phyloP scores from a whole-genome alignment of 2,113 vertebrate species.

The Nestor notabilis region DNA sequence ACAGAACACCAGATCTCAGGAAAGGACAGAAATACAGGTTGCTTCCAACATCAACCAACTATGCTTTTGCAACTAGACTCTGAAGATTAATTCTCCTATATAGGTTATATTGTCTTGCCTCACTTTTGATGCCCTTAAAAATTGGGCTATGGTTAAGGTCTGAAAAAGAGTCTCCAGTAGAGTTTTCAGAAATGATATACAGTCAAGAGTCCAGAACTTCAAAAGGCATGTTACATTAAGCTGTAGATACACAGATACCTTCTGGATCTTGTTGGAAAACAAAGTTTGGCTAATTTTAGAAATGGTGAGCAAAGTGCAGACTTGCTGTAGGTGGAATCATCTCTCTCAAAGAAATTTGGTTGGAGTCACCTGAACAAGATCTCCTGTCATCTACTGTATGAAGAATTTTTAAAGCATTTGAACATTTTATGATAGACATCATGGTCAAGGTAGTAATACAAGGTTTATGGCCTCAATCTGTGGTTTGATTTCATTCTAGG shows the following conservation, averaged over 20 bases:
- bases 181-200: not conserved
- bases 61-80: not conserved
- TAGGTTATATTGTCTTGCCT: not conserved
- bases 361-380: not conserved
- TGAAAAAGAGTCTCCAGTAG: not conserved
- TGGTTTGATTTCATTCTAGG: not conserved
- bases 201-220: not conserved
- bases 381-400: not conserved
- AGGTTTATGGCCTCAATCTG: not conserved
- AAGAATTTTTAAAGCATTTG: not conserved
- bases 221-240: not conserved
- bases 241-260: not conserved
- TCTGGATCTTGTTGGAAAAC: not conserved
- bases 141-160: not conserved
- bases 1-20: not conserved
- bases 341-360: not conserved
- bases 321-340: not conserved
- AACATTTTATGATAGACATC: not conserved
- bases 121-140: not conserved
- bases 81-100: not conserved
- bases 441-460: not conserved
- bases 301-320: accelerated
- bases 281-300: not conserved
- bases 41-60: not conserved
- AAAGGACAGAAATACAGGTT: not conserved